Percentiles rank a stretch among this genome's conserved stretches.
phyloP scores from a whole-genome alignment of 2,888 invertebrate species.

The Stenodera caucasica region DNA sequence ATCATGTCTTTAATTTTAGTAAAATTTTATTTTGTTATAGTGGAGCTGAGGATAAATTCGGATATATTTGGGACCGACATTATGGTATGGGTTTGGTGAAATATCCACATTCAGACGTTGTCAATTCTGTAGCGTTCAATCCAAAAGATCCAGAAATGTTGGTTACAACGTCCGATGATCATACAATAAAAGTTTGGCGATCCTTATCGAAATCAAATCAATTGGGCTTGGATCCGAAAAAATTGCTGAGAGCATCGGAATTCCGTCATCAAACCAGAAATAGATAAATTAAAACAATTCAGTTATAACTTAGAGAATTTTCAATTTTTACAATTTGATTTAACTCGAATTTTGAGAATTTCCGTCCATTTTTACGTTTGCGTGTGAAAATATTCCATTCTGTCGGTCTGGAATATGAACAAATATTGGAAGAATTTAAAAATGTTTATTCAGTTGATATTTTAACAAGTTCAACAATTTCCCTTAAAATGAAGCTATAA shows the following conservation, averaged over 20 bases:
- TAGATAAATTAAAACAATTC: background rate
- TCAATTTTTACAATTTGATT: background rate
- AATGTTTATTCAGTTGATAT: background rate
- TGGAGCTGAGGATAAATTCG: conserved; percentile 82
- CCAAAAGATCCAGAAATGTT: conserved; percentile 78
- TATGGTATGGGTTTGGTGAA: conserved; percentile 77
- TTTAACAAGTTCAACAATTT: background rate
- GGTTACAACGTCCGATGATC: conserved; percentile 81
- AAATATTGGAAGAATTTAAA: background rate
- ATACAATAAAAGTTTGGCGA: conserved; percentile 69
- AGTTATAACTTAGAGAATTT: background rate
- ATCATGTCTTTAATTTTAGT: background rate
- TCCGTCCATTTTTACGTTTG: conserved; percentile 11
- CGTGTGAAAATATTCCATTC: no score
- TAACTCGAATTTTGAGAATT: background rate
- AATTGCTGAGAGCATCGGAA: conserved; percentile 55
- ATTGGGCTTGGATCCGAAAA: conserved; percentile 52
- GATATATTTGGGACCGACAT: conserved; percentile 83
- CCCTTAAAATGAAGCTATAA: background rate
- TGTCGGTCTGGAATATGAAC: no score
- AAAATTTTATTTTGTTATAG: conserved; percentile 56
- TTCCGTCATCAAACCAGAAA: conserved; percentile 36
- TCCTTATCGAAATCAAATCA: conserved; percentile 57
- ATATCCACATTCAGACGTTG: conserved; percentile 77
- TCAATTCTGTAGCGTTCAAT: conserved; percentile 85